A percentile compares a stretch with the other conserved stretches of the same genome.
Evolutionary conservation across 2,113 vertebrate genomes (phyloP).

Genomic region (Actenoides hombroni): DNA sequence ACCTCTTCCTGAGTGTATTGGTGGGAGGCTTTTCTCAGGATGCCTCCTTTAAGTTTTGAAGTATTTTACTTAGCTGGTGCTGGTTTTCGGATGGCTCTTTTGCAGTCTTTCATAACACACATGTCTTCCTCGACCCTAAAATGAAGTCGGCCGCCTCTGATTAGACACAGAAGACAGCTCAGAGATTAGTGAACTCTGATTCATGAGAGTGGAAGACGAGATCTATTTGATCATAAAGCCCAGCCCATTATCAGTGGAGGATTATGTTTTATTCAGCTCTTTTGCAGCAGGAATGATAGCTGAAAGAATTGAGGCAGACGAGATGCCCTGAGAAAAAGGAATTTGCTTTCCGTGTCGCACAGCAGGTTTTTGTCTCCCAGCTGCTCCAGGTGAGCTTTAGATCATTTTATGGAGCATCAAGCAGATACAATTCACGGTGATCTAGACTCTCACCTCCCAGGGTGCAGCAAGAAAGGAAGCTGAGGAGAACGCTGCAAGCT

Average conservation of each 20-base stretch:
- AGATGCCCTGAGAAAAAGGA: neutral
- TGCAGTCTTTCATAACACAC: neutral
- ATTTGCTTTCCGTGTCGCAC: neutral
- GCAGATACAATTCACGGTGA: neutral
- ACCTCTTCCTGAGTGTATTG: neutral
- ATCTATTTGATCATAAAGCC: neutral
- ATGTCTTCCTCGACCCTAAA: neutral
- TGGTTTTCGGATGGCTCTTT: neutral
- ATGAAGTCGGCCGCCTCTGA: neutral
- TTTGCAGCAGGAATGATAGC: neutral
- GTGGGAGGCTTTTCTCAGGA: neutral
- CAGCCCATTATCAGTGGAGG: neutral
- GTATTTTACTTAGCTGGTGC: neutral
- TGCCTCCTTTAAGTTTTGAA: neutral
- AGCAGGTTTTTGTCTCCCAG: neutral
- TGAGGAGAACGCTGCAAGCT: neutral
- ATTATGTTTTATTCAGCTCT: neutral
- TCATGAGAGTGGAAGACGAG: neutral
- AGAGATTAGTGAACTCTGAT: neutral
- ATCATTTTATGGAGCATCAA: neutral
- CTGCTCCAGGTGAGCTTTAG: neutral
- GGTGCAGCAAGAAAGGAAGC: neutral
- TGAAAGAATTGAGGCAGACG: neutral
- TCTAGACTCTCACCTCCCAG: neutral
- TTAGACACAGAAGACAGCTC: neutral